These are phyloP conservation scores for Sinocyclocheilus maitianheensis DNA, from an alignment of 2,113 vertebrate genomes.

Conservation along the genomic window DNA sequence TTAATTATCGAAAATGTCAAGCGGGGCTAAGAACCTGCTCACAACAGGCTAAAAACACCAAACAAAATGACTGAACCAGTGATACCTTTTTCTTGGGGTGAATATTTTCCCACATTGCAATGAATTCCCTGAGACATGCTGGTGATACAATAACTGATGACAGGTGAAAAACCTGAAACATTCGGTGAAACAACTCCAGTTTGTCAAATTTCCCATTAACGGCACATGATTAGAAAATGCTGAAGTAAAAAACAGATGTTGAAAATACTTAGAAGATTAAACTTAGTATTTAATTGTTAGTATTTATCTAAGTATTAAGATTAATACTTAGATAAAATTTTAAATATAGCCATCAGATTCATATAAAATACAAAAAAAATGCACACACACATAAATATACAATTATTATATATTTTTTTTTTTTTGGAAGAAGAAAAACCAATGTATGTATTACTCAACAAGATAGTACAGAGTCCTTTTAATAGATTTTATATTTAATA, in stretches of 20 bases:
- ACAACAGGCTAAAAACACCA: constrained; percentile 47
- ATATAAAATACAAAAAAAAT: too few relatives aligned
- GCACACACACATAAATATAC: too few relatives aligned
- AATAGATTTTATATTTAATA: too few relatives aligned
- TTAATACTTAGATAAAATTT: not conserved
- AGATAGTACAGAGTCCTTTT: too few relatives aligned
- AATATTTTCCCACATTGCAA: not conserved
- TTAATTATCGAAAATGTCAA: constrained; percentile 63
- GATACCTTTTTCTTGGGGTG: constrained; percentile 9
- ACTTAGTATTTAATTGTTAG: too few relatives aligned
- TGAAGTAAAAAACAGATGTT: not conserved
- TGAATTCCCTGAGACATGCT: not conserved
- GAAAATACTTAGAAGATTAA: not conserved
- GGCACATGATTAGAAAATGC: constrained; percentile 6
- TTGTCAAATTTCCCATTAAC: not conserved
- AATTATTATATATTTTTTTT: too few relatives aligned
- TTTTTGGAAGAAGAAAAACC: too few relatives aligned
- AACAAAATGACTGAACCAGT: not conserved
- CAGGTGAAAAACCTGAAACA: not conserved
- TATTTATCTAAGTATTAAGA: too few relatives aligned
- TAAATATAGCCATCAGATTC: not conserved
- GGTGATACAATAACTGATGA: not conserved
- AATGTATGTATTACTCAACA: too few relatives aligned
- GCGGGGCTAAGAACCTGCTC: constrained; percentile 37
- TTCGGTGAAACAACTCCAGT: too few relatives aligned